Evolutionary conservation across 2,113 vertebrate genomes (phyloP), one percentile per base, ranked within the genome.

Genomic region (Lipophrys pholis): DNA sequence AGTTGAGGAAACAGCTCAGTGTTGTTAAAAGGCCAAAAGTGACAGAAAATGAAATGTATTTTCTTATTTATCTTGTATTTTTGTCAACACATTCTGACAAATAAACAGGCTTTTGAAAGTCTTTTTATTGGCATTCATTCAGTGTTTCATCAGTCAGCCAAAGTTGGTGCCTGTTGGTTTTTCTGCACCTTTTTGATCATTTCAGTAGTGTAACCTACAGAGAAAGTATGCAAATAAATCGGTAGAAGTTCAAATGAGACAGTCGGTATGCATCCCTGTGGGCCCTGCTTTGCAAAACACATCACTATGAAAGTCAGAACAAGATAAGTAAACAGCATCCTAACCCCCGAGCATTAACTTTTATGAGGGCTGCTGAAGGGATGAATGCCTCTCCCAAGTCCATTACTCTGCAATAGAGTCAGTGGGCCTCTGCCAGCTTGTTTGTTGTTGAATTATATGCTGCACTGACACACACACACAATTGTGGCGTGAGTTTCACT

Each of bases 321-420:
- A 73, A 66, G 68, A 67, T 35, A 38, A 77, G 62, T 78, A 53
- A 16, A 59, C 63, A 11, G 17, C 69, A 53, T 52, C 14, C 56
- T 17, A 65, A 67, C 49, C 15, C 45, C 9, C 21, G 21, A 17
- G 55, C 60, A 65, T 77, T 79, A 67, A 53, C 61, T 83, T 85
- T 85, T 65, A 81, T 58, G 67, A 75, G 69, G 11, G 38, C 67
- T 78, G 53, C 67, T 58, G 68, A 48, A 59, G 40, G 49, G 35
- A 54, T 36, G 9, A 48, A 43, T 51, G 60, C 21, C 53, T 75
- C 63, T 52, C 46, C 66, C 51, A 72, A 50, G 69, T 76, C 54
- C 11, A 60, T 81, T 63, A 65, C 69, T 52, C 10, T 49, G 1
- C n/a, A 43, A 82, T 82, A 67, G 73, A 82, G 67, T 69, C 57